Conservation (phyloP, 2,113 vertebrate species). For the Alaudala cheleensis region DNA sequence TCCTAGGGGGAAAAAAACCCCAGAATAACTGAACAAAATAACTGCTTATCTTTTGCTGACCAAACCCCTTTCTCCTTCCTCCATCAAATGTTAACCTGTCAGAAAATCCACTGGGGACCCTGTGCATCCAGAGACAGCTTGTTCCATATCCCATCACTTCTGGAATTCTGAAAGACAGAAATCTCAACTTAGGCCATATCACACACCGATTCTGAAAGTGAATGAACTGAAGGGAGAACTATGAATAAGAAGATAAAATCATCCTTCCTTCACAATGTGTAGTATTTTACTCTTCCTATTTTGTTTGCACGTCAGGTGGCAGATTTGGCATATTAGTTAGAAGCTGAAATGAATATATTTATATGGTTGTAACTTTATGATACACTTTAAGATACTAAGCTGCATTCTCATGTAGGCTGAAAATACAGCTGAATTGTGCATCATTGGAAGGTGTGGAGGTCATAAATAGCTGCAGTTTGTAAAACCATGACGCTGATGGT, state of each 20-base stretch:
- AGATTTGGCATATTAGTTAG: background rate
- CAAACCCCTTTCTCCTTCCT: background rate
- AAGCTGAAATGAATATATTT: background rate
- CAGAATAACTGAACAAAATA: background rate
- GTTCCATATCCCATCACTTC: background rate
- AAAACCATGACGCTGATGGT: background rate
- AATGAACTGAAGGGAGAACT: background rate
- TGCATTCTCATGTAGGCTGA: background rate
- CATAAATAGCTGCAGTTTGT: background rate
- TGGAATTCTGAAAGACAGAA: background rate
- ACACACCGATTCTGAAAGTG: background rate
- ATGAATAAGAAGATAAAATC: background rate
- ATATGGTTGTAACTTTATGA: background rate
- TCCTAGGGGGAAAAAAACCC: background rate
- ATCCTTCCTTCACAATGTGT: background rate
- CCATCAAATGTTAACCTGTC: background rate
- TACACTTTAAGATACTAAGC: background rate
- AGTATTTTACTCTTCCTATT: background rate
- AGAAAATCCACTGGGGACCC: background rate
- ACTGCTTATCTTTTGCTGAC: background rate
- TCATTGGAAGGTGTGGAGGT: background rate
- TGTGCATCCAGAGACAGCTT: background rate
- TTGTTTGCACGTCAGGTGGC: background rate
- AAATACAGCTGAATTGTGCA: background rate
- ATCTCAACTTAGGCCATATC: background rate